Evolutionary conservation across 2,113 vertebrate genomes (phyloP).

Genomic region (Rostratula benghalensis): DNA sequence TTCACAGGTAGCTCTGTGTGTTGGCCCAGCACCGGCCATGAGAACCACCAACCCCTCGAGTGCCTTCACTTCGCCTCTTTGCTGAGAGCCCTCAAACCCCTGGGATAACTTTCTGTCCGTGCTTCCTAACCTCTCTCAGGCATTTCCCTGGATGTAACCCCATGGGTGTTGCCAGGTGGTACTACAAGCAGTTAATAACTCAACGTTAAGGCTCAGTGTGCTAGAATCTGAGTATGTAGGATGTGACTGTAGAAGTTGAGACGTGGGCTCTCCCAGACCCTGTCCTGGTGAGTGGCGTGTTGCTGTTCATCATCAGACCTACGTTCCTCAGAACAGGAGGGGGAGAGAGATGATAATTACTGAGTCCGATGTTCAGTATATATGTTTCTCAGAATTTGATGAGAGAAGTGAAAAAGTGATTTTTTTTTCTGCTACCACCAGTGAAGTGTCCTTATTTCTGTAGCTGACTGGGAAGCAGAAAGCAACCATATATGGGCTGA

Average conservation of each 20-base stretch:
- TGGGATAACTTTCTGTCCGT: neutral
- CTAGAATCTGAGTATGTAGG: neutral
- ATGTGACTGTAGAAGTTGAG: neutral
- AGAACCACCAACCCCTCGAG: neutral
- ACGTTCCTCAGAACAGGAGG: neutral
- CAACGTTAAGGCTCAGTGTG: accelerated
- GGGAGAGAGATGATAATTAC: neutral
- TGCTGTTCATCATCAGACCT: neutral
- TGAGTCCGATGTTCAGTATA: neutral
- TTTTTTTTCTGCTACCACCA: neutral
- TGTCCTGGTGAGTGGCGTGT: neutral
- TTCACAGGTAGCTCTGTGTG: neutral
- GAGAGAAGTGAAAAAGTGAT: neutral
- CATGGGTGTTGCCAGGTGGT: neutral
- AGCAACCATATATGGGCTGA: constrained; percentile 29
- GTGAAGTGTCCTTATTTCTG: neutral
- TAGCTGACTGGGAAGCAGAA: neutral
- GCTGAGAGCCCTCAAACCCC: neutral
- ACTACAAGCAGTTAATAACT: neutral
- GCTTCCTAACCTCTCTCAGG: neutral
- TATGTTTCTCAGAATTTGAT: neutral
- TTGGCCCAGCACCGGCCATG: neutral
- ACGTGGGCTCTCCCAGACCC: neutral
- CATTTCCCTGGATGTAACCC: neutral
- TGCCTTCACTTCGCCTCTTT: neutral